Conservation (phyloP, 2,113 vertebrate genomes). For the Sceloporus undulatus region DNA sequence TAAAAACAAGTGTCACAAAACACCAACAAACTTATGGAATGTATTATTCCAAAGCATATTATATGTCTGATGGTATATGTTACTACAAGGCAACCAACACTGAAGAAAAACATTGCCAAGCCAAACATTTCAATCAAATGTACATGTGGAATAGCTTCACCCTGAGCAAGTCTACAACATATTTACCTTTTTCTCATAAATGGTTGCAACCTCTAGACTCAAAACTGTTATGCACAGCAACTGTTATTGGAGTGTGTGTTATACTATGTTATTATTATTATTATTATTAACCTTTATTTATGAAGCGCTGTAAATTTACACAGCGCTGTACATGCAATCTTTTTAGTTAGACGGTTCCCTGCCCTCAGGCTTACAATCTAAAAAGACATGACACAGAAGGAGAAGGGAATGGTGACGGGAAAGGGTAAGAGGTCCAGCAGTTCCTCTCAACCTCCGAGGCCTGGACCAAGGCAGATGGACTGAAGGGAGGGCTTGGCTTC, state of each 20-base stretch:
- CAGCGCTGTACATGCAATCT: too few species aligned
- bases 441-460: too few species aligned
- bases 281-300: too few species aligned
- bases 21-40: background rate
- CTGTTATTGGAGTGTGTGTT: background rate
- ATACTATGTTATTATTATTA: too few species aligned
- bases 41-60: slow-evolving; percentile 3
- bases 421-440: too few species aligned
- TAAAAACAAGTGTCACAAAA: slow-evolving; percentile 5
- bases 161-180: background rate
- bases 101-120: background rate
- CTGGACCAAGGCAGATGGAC: too few species aligned
- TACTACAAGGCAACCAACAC: background rate
- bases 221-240: background rate
- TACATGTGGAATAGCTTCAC: background rate
- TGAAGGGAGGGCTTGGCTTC: too few species aligned
- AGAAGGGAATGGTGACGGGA: too few species aligned
- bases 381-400: too few species aligned
- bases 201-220: background rate
- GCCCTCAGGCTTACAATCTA: too few species aligned
- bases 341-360: too few species aligned
- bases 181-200: background rate
- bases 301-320: too few species aligned
- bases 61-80: slow-evolving; percentile 10
- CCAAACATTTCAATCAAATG: background rate